Evolutionary conservation across 2,888 invertebrate species (phyloP).

Genomic region (Drosophila tripunctata): DNA sequence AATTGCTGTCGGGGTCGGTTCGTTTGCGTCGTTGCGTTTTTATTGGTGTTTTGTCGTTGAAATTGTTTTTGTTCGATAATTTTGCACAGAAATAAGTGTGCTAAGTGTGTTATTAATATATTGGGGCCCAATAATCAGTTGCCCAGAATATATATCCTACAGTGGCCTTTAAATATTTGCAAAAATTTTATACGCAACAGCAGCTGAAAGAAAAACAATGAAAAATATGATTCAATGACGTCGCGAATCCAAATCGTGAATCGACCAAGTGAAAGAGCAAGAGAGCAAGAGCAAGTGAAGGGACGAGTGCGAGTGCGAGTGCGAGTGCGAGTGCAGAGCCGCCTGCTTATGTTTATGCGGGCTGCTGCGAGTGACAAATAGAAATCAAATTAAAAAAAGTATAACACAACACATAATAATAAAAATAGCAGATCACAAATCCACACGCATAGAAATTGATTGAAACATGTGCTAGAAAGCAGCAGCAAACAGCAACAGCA

Average conservation of each 20-base stretch:
- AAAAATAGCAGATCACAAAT: constrained; percentile 32
- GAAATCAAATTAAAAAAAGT: constrained; percentile 41
- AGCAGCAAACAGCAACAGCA: too few relatives aligned
- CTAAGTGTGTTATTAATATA: constrained; percentile 53
- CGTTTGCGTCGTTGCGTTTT: constrained; percentile 27
- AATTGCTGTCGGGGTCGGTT: constrained; percentile 49
- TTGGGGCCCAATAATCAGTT: constrained; percentile 31
- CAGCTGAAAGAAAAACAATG: constrained; percentile 31
- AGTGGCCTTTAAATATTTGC: constrained; percentile 38
- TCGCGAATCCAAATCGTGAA: constrained; percentile 62
- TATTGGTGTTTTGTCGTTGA: constrained; percentile 45
- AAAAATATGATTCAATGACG: constrained; percentile 67
- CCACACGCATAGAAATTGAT: constrained; percentile 32
- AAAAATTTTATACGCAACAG: constrained; percentile 20
- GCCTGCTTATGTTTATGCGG: constrained; percentile 54
- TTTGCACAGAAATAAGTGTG: constrained; percentile 49
- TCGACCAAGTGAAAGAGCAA: constrained; percentile 53
- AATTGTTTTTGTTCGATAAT: constrained; percentile 59
- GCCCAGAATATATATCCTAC: constrained; percentile 38
- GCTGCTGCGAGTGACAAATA: constrained; percentile 50
- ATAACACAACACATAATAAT: too few relatives aligned
- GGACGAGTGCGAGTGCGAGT: constrained; percentile 32
- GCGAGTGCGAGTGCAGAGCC: constrained; percentile 39
- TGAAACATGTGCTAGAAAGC: constrained; percentile 66
- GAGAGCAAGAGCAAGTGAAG: constrained; percentile 45